Conservation (phyloP, 2,113 vertebrate genomes). For the Malurus melanocephalus region DNA sequence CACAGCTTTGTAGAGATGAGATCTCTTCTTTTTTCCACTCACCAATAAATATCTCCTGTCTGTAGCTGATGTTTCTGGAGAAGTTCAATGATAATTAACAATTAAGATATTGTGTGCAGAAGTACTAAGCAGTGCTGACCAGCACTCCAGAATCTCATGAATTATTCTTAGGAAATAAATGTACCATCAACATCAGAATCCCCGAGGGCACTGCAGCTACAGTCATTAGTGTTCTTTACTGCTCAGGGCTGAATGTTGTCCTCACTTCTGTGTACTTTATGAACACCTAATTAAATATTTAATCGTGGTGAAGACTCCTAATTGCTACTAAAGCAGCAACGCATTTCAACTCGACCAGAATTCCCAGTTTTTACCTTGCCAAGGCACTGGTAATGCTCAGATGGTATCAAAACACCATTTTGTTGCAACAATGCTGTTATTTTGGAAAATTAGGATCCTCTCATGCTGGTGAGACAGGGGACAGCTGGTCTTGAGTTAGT, state of each 20-base stretch:
- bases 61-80: neutral
- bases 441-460: constrained; percentile 11
- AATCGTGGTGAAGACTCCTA: neutral
- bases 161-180: constrained; percentile 17
- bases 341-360: neutral
- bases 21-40: neutral
- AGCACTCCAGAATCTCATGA: neutral
- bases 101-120: neutral
- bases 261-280: neutral
- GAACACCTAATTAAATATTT: constrained; percentile 33
- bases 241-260: neutral
- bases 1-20: neutral
- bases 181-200: neutral
- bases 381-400: neutral
- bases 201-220: neutral
- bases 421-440: neutral
- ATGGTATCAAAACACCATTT: constrained; percentile 11
- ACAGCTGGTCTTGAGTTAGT: constrained; percentile 57
- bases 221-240: neutral
- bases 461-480: neutral
- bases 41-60: neutral
- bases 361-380: constrained; percentile 26
- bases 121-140: neutral
- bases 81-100: neutral
- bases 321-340: neutral